Evolutionary conservation across 2,888 invertebrate species (phyloP), one percentile per base, ranked within the genome.

Genomic region (Entomobrya multifasciata): DNA sequence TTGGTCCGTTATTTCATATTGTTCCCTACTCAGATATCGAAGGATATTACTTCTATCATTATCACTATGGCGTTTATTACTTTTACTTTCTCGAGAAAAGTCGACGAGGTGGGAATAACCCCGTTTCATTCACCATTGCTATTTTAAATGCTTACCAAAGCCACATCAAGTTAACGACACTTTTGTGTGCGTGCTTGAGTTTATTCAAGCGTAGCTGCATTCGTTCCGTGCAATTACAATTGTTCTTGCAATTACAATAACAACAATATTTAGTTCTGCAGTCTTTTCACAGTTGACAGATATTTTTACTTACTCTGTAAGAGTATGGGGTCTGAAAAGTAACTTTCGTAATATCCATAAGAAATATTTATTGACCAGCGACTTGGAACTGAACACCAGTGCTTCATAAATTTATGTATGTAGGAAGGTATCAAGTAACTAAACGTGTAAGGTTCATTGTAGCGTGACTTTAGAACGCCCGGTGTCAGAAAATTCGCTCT

Each of bases 131-230:
- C n/a, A n/a, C n/a, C n/a, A n/a, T n/a, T n/a, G n/a, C 57, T 72
- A 81, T 72, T 81, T 81, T 72, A 70, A 81, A 72, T 72, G 72
- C 47, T 72, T 67, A 20, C 81, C n/a, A n/a, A n/a, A n/a, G n/a
- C 72, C 81, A 81, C 60, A 22, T 47, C 72, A 15, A 47, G 57
- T 57, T 74, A 74, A 74, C 55, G 55, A 74, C 30, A 55, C 52
- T n/a, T 55, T 52, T 55, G 55, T 36, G 30, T 52, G 52, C 52
- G 52, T 74, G 74, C 74, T 13, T 74, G 20, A 55, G 52, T 55
- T 55, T 36, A 44, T 25, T 20, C 5, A 4, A 52, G 52, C 20
- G 52, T 65, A 27, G n/a, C 3, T 3, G 2, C 20, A 13, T 17
- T n/a, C n/a, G 36, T 15, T 65, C 36, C 8, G 36, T 36, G 8